Evolutionary conservation across 2,888 invertebrate species (phyloP).

Genomic region (Hipparchia sbordonii): DNA sequence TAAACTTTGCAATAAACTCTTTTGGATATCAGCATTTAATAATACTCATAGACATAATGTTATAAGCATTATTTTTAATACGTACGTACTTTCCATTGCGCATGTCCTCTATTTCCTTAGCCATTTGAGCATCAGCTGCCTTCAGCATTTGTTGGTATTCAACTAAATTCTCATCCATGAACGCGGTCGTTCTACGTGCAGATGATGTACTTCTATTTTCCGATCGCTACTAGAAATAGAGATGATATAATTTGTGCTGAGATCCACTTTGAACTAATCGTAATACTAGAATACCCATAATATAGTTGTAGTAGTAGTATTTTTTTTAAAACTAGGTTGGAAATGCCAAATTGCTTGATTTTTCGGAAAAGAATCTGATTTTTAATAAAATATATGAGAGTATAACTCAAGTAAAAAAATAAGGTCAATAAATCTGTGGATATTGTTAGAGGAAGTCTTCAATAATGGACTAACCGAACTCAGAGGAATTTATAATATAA

Average conservation of each 20-base stretch:
- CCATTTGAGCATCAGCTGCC: conserved; percentile 90
- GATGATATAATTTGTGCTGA: conserved; percentile 40
- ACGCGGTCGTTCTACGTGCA: conserved; percentile 82
- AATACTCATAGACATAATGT: not conserved
- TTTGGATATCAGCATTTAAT: not conserved
- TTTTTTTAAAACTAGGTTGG: no score
- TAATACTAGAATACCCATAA: not conserved
- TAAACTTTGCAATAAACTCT: no score
- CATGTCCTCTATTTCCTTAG: conserved; percentile 91
- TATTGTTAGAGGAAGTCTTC: no score
- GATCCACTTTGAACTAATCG: not conserved
- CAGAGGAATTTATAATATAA: no score
- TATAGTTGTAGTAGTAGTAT: no score
- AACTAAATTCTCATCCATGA: conserved; percentile 86
- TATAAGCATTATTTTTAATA: conserved; percentile 11
- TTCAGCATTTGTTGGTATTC: conserved; percentile 86
- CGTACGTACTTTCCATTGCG: conserved; percentile 87
- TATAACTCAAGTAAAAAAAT: no score
- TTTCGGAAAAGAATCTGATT: no score
- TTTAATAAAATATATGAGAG: no score
- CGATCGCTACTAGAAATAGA: conserved; percentile 78
- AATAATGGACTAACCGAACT: no score
- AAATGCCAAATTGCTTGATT: no score
- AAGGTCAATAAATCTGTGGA: no score
- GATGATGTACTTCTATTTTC: conserved; percentile 66